These are phyloP conservation scores for Micromys minutus DNA, from an alignment of 2,113 vertebrate genomes.

Conservation along the genomic window DNA sequence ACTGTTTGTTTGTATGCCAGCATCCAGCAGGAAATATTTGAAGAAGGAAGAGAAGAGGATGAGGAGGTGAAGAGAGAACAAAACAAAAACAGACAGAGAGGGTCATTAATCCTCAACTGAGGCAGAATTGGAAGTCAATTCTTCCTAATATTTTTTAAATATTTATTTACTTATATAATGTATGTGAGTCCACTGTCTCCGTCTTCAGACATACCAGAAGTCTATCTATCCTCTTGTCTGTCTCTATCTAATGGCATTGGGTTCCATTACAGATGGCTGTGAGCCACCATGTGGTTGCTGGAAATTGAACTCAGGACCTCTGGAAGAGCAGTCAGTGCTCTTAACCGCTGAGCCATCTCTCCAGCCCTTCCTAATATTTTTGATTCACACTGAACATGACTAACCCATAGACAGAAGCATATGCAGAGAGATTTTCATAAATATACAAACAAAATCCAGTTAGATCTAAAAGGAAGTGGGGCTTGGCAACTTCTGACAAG, in stretches of 20 bases:
- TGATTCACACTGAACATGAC: not conserved
- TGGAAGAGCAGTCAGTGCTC: no score
- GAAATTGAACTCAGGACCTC: no score
- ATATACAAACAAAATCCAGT: constrained; percentile 5
- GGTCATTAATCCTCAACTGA: not conserved
- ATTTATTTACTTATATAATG: no score
- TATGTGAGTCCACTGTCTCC: no score
- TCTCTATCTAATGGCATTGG: no score
- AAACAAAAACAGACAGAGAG: not conserved
- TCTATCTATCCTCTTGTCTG: no score
- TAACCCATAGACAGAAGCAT: not conserved
- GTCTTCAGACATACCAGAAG: no score
- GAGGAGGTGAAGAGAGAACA: not conserved
- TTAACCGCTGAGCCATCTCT: no score
- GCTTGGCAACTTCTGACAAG: not conserved
- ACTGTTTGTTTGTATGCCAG: not conserved
- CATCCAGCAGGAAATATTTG: not conserved
- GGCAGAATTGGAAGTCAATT: constrained; percentile 31
- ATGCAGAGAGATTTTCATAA: not conserved
- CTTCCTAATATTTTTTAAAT: constrained; percentile 9
- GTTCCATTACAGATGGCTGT: no score
- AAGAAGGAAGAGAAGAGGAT: constrained; percentile 1
- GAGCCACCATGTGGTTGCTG: no score
- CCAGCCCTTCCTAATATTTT: constrained; percentile 10
- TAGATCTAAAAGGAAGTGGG: not conserved